Evolutionary conservation across 2,113 vertebrate genomes (phyloP), one percentile per base, ranked within the genome.

Genomic region (Mus spicilegus): DNA sequence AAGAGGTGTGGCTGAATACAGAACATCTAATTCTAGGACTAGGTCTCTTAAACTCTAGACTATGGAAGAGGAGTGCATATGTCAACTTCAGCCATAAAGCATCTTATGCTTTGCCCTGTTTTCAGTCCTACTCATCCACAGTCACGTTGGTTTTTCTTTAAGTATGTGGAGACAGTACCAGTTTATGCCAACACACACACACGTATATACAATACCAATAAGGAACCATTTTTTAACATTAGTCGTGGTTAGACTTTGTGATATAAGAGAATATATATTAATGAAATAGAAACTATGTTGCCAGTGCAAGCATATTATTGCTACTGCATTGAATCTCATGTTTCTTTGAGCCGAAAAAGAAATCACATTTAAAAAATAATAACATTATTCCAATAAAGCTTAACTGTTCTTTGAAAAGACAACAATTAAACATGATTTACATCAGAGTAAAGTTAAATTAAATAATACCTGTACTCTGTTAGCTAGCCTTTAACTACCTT

Each of bases 281-380:
- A 46, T 86, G 94, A 93, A 70, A 28, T 20, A 87, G 92, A 87
- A 94, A 81, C 58, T 93, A 0, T 56, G 17, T 75, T 97, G 28
- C 33, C 82, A 46, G 6, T n/a, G 2, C 39, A 90, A 51, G 12
- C 46, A 42, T 77, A 81, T 65, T 87, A 93, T 90, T 77, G 54
- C 28, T 20, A 6, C 6, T 94, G 19, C 11, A 85, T 87, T 88
- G 84, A 1, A 2, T 70, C 28, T 84, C 16, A 89, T 85, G 7
- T 94, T 88, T 58, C 13, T 81, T 96, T 95, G 65, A 13, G 30
- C 49, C 89, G 85, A 67, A 94, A 72, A 49, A 93, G 26, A 95
- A 86, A 70, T 89, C 28, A 39, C 1, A 58, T 91, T 84, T 69
- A 69, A 58, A 87, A 73, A 65, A 84, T 84, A 88, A 73, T 75